Evolutionary conservation across 1,140 invertebrate genomes (phyloP).

Genomic region (Elymnias hypermnestra): DNA sequence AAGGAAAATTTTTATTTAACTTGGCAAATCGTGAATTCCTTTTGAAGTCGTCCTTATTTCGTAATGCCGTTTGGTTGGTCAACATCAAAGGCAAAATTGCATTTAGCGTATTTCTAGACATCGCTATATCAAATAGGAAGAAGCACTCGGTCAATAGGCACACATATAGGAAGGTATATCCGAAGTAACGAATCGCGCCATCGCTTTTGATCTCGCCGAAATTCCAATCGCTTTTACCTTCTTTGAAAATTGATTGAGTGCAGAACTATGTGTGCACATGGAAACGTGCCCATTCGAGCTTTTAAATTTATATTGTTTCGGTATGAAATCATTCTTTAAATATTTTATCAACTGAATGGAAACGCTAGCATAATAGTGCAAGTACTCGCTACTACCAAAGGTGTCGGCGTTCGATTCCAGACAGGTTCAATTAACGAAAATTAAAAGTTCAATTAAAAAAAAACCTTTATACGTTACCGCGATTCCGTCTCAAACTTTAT

Average conservation of each 20-base stretch:
- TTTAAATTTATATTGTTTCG: slow-evolving; percentile 37
- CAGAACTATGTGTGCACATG: slow-evolving; percentile 59
- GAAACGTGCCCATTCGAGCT: slow-evolving; percentile 36
- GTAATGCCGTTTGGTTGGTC: slow-evolving; percentile 8
- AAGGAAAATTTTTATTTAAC: neutral
- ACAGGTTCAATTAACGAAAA: too few species aligned
- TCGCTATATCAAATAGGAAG: neutral
- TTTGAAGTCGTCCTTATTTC: slow-evolving; percentile 10
- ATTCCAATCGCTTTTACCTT: slow-evolving; percentile 40
- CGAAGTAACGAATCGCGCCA: slow-evolving; percentile 40
- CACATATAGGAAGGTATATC: slow-evolving; percentile 10
- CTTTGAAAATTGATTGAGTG: slow-evolving; percentile 63
- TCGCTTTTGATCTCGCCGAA: slow-evolving; percentile 47
- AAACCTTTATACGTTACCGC: too few species aligned
- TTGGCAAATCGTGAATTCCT: neutral
- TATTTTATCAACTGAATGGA: too few species aligned
- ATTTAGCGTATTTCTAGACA: slow-evolving; percentile 7
- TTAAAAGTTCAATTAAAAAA: too few species aligned
- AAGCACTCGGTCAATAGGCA: slow-evolving; percentile 10
- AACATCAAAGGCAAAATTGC: slow-evolving; percentile 8
- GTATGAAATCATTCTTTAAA: too few species aligned
- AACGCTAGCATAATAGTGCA: too few species aligned
- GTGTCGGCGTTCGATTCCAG: too few species aligned
- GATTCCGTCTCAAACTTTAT: too few species aligned
- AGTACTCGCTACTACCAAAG: too few species aligned